Base-by-base conservation (phyloP, 2,888 invertebrate genomes). In the Antheraea yamamai region DNA sequence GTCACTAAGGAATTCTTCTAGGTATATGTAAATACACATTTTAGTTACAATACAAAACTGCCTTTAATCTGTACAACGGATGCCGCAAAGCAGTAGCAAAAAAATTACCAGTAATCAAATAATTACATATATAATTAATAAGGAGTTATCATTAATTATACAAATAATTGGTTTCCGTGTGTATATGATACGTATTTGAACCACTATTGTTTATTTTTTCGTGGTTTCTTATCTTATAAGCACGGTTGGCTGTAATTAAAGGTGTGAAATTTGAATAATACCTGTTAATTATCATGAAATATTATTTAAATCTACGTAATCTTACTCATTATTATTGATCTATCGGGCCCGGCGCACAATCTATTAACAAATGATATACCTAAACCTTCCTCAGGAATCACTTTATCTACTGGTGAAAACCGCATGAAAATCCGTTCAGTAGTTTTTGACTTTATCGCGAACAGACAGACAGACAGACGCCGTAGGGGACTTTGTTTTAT, bases 191-290 rank as follows among this genome's bases (percentile, higher is more conserved):
- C 35, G 20, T 16, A 68, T 35, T 35, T 68, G 35, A 35, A 20
- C 20, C 68, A 3, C 35, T 68, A 68, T 68, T 35, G 68, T 68
- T 68, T 68, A 20, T 68, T 35, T 68, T 68, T 66, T 66, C 66
- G 30, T 68, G 39, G 30, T 30, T 64, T 64, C 47, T 66, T 30
- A 30, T 66, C 66, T 35, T 35, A 64, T 64, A 64, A 64, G 26
- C 23, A 64, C 64, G 18, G 23, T 14, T 2, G 64, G 1, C 26
- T 64, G 18, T 10, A 64, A 64, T 64, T 64, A 26, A 64, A 64
- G 26, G 64, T 64, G 64, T 64, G 64, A 64, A 26, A 12, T 64
- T 64, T 26, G 23, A 64, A 26, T 64, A 64, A 64, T 26, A 64
- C 64, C 8, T 0, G 64, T 26, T 64, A 64, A 16, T 64, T 26